phyloP scores from a whole-genome alignment of 2,797 vertebrate species.

The Bucorvus abyssinicus region DNA sequence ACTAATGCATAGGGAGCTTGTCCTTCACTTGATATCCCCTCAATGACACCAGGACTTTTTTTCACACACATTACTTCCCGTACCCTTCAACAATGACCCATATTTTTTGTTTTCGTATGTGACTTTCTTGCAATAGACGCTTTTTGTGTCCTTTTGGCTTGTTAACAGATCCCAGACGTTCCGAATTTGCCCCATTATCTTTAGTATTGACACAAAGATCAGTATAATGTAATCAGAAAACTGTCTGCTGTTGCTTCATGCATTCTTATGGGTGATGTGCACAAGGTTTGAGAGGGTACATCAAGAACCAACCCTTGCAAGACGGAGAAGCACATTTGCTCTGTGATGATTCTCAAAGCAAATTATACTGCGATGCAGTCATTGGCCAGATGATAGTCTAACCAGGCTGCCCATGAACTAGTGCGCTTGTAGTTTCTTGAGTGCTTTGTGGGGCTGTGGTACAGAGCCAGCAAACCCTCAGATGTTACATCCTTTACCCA shows the following conservation, averaged over 20 bases:
- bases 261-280: background rate
- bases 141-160: background rate
- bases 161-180: background rate
- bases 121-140: background rate
- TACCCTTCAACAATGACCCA: background rate
- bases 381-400: background rate
- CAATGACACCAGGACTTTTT: background rate
- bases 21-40: background rate
- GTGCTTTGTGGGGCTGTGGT: background rate
- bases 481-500: background rate
- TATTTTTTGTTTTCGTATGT: background rate
- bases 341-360: background rate
- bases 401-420: background rate
- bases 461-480: background rate
- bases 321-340: background rate
- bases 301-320: background rate
- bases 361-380: background rate
- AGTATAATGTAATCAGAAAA: background rate
- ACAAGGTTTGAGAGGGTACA: background rate
- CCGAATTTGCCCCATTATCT: no score
- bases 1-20: background rate
- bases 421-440: background rate
- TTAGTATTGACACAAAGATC: background rate
- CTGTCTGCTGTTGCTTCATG: background rate
- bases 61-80: background rate